Evolutionary conservation across 2,797 vertebrate genomes (phyloP), one percentile per base, ranked within the genome.

Genomic region (Sebastiscus tertius): DNA sequence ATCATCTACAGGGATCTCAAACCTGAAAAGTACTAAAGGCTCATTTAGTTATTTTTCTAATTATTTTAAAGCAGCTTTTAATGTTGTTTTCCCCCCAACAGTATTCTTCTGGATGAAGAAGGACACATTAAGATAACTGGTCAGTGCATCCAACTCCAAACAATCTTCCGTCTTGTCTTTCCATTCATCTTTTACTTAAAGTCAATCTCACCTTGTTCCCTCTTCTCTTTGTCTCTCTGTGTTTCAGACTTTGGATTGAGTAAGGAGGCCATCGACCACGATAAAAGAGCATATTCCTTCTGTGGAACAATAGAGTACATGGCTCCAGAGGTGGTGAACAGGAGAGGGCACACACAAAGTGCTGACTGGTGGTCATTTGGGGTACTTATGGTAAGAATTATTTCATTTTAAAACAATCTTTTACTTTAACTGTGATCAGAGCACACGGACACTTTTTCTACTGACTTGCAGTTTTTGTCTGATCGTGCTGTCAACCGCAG

Each of bases 361-460:
- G 98, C 98, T 0, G 98, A 99, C 95, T 99, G 98, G 98, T 99
- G 98, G 98, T 99, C 98, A 26, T 99, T 99, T 0, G 98, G 98
- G 0, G 98, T 99, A 29, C 95, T 99, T 75, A 99, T 99, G 98
- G 98, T 99, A 93, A 72, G 89, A 79, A 80, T 3, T 6, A 1
- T 39, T 72, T 33, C 6, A 33, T 60, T 4, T 39, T 49, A 22
- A 22, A 69, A n/a, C 39, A 34, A 9, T 31, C 22, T 65, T 72
- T 60, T n/a, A 20, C 46, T 54, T 60, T 46, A 14, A 72, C 24
- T 63, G 46, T 77, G 29, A 36, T 79, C 24, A 4, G 36, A 8
- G 5, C 8, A 49, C 7, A 33, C 7, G 16, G 8, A 31, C 8
- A 13, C 13, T 46, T 56, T 67, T 8, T 22, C 22, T 67, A n/a